Percentiles rank a stretch among this genome's conserved stretches.
These are phyloP conservation scores for Sialis lutaria DNA, from an alignment of 2,888 invertebrate genomes.

Conservation along the genomic window DNA sequence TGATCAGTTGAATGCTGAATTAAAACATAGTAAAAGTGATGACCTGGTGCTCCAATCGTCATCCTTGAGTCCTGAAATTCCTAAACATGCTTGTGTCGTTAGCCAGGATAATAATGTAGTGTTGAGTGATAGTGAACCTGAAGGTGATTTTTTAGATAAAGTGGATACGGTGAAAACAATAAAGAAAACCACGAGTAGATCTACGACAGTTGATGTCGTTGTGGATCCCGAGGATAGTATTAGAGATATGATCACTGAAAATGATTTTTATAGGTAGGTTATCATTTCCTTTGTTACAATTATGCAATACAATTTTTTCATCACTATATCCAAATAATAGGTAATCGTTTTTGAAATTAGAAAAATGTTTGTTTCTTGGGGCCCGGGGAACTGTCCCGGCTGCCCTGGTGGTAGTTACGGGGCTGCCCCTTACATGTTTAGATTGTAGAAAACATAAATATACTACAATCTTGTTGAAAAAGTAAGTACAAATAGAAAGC, in stretches of 20 bases:
- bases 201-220: conserved; percentile 30
- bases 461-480: no score
- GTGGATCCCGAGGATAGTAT: conserved; percentile 43
- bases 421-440: no score
- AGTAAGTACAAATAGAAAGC: no score
- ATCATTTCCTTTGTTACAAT: not conserved
- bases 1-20: conserved; percentile 24
- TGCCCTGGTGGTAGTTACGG: no score
- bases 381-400: no score
- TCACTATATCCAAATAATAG: not conserved
- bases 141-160: conserved; percentile 20
- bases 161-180: conserved; percentile 13
- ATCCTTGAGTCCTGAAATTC: conserved; percentile 12
- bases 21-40: conserved; percentile 32
- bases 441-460: no score
- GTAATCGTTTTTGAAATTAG: not conserved
- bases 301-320: not conserved
- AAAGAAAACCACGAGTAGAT: conserved; percentile 18
- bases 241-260: conserved; percentile 41
- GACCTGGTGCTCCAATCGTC: conserved; percentile 28
- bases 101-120: conserved; percentile 12
- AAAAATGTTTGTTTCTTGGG: not conserved
- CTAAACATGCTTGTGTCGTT: not conserved
- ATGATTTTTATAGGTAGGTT: conserved; percentile 39
- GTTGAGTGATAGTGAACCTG: conserved; percentile 20